Conservation (phyloP, 2,888 invertebrate species). For the Lymantria monacha region DNA sequence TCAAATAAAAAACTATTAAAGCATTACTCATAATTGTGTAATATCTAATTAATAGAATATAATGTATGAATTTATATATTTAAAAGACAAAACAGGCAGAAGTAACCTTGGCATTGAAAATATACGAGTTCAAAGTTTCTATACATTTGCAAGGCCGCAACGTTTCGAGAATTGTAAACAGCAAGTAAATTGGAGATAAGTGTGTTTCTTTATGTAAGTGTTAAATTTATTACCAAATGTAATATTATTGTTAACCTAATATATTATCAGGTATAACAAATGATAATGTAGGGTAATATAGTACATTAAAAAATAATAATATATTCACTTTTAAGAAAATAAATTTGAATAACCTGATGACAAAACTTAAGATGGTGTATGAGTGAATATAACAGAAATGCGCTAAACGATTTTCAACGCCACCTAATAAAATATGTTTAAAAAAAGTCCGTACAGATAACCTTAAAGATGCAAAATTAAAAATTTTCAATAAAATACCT, state of each 20-base stretch:
- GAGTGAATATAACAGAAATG: too few species aligned
- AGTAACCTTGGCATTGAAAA: constrained; percentile 49
- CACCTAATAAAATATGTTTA: too few species aligned
- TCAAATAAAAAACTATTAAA: background rate
- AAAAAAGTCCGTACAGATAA: too few species aligned
- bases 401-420: too few species aligned
- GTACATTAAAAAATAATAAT: too few species aligned
- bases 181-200: background rate
- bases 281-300: too few species aligned
- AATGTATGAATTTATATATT: constrained; percentile 7
- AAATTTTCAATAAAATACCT: too few species aligned
- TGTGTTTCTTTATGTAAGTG: background rate
- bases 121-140: constrained; percentile 51
- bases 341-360: too few species aligned
- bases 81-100: constrained; percentile 14
- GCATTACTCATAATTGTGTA: background rate
- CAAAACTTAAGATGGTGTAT: too few species aligned
- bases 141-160: constrained; percentile 42
- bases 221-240: background rate
- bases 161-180: constrained; percentile 21
- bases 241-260: background rate
- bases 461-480: too few species aligned
- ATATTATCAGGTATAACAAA: background rate
- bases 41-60: background rate
- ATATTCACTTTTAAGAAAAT: too few species aligned